These are phyloP conservation scores for Acyrthosiphon pisum DNA, from an alignment of 1,140 invertebrate species.

Conservation along the genomic window DNA sequence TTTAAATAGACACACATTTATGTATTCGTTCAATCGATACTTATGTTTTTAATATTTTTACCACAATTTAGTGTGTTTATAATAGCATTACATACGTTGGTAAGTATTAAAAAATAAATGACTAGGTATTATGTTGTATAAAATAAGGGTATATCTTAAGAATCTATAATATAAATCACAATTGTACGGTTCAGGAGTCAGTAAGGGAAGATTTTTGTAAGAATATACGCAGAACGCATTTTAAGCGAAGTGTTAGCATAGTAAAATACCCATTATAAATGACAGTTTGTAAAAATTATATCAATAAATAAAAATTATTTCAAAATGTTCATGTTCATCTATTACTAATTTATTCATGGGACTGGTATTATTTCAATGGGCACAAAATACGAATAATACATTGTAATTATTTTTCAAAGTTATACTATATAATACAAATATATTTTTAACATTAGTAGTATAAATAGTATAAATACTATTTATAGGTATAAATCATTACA, in stretches of 20 bases:
- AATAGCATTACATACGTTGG: too few species aligned
- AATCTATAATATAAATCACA: background rate
- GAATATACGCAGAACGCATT: background rate
- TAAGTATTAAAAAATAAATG: background rate
- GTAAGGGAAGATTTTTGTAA: background rate
- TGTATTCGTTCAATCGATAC: too few species aligned
- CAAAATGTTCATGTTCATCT: background rate
- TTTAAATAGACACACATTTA: background rate
- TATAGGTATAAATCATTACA: background rate
- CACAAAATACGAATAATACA: background rate
- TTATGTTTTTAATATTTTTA: background rate
- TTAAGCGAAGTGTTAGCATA: background rate
- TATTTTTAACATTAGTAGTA: background rate
- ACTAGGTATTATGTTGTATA: background rate
- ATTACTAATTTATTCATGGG: background rate
- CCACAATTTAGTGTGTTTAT: background rate
- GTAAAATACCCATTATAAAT: background rate
- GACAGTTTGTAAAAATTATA: background rate
- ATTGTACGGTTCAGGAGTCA: background rate
- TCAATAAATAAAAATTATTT: background rate
- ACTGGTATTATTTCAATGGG: background rate
- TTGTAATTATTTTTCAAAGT: background rate
- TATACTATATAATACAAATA: background rate
- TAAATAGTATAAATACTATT: background rate
- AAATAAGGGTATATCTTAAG: background rate